phyloP scores from a whole-genome alignment of 2,113 vertebrate species.

The Neomonachus schauinslandi region DNA sequence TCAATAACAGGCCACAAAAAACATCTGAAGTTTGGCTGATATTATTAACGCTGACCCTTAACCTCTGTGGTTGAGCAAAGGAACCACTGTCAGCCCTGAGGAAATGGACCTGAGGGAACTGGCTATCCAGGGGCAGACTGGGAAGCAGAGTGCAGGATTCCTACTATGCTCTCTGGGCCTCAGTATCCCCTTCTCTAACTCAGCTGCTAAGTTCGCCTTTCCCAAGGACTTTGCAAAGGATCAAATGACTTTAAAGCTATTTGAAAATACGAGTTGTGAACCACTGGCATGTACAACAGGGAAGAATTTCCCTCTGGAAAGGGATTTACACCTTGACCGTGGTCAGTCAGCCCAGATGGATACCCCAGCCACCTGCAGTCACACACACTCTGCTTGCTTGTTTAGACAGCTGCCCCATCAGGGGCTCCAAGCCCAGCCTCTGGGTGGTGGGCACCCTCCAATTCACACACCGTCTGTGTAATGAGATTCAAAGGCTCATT shows the following conservation, averaged over 20 bases:
- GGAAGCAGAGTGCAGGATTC: neutral
- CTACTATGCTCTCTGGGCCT: neutral
- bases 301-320: neutral
- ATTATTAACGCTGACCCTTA: conserved; percentile 7
- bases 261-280: conserved; percentile 7
- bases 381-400: neutral
- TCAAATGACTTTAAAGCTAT: neutral
- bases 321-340: neutral
- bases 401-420: neutral
- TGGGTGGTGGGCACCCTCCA: neutral
- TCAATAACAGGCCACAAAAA: neutral
- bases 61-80: neutral
- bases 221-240: conserved; percentile 22
- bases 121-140: neutral
- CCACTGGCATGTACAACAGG: neutral
- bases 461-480: neutral
- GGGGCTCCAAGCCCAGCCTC: neutral
- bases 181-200: neutral
- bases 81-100: neutral
- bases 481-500: neutral
- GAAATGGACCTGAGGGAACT: neutral
- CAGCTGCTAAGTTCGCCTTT: neutral
- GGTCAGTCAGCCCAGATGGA: neutral
- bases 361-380: neutral
- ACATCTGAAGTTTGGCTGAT: neutral